Evolutionary conservation across 2,888 invertebrate genomes (phyloP).

Genomic region (Platycheirus albimanus): DNA sequence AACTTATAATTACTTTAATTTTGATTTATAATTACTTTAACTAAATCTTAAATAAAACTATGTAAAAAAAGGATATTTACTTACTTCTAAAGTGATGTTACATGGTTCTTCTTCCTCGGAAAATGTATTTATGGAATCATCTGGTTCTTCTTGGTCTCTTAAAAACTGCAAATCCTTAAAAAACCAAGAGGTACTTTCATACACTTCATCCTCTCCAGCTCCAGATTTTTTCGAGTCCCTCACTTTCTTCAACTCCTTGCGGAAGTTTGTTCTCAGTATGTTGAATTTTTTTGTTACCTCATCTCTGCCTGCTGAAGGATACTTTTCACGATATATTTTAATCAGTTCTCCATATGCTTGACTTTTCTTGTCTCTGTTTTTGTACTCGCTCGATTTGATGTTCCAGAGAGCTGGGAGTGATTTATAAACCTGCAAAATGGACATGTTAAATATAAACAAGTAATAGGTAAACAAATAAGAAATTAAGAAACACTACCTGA

Average conservation of each 20-base stretch:
- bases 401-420: conserved; percentile 18
- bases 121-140: conserved; percentile 5
- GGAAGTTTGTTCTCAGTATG: too few relatives aligned
- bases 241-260: conserved; percentile 19
- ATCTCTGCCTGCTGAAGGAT: background rate
- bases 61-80: background rate
- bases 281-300: conserved; percentile 4
- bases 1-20: too few relatives aligned
- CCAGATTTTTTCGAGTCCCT: conserved; percentile 7
- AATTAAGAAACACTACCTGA: too few relatives aligned
- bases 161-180: conserved; percentile 14
- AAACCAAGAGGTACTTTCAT: conserved; percentile 2
- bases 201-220: conserved; percentile 8
- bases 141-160: conserved; percentile 13
- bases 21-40: background rate
- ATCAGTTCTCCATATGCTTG: background rate
- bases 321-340: conserved; percentile 15
- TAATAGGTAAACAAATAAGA: too few relatives aligned
- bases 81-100: background rate
- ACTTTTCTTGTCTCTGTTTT: too few relatives aligned
- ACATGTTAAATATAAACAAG: too few relatives aligned
- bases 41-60: too few relatives aligned
- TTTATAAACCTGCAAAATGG: too few relatives aligned
- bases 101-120: background rate
- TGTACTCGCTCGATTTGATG: background rate